Percentiles rank a stretch among this genome's conserved stretches.
phyloP scores from a whole-genome alignment of 1,140 invertebrate species.

The Papilio xuthus region DNA sequence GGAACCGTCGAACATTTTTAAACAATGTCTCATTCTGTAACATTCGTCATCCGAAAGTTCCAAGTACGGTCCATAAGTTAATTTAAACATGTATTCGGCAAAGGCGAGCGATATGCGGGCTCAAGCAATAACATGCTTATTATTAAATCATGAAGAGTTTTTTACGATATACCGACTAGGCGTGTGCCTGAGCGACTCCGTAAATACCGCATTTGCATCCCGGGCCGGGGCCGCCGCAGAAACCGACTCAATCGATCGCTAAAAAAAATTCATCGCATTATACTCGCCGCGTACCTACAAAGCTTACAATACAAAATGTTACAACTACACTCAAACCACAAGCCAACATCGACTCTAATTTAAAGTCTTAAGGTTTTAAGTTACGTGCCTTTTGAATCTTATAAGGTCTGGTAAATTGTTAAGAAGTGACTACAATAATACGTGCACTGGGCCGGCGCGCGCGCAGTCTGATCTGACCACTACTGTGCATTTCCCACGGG shows the following conservation, averaged over 20 bases:
- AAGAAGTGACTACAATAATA: constrained; percentile 75
- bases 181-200: constrained; percentile 65
- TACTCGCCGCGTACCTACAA: constrained; percentile 66
- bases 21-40: constrained; percentile 36
- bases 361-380: neutral
- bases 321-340: constrained; percentile 45
- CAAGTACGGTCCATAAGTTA: constrained; percentile 27
- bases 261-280: constrained; percentile 76
- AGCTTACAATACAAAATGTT: constrained; percentile 50
- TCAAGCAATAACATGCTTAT: constrained; percentile 51
- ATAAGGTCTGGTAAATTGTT: constrained; percentile 61
- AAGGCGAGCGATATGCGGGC: constrained; percentile 32
- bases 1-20: constrained; percentile 16
- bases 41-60: constrained; percentile 30
- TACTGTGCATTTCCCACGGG: constrained; percentile 82
- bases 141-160: constrained; percentile 55
- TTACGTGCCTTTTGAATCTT: constrained; percentile 36
- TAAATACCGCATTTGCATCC: constrained; percentile 75
- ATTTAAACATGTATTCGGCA: constrained; percentile 35
- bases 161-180: constrained; percentile 58
- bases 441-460: constrained; percentile 78
- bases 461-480: constrained; percentile 80
- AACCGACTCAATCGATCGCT: constrained; percentile 76
- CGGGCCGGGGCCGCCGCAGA: constrained; percentile 67
- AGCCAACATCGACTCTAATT: constrained; percentile 57